Conservation (phyloP, 2,113 vertebrate genomes). For the Larimichthys polyactis region DNA sequence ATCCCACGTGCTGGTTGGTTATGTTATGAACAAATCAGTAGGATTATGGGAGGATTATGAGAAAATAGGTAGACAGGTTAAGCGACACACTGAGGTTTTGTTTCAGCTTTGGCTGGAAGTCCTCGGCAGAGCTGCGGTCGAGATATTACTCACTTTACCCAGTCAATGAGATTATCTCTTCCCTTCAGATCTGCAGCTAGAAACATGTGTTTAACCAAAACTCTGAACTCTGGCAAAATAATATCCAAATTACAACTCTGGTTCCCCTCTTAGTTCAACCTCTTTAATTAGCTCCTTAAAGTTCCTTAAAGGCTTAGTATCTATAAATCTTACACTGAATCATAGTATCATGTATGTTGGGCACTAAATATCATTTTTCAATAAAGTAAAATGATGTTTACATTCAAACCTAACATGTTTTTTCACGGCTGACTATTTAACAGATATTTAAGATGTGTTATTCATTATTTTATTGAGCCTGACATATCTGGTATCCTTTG, state of each 20-base stretch:
- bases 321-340: not conserved
- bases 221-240: not conserved
- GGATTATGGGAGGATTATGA: conserved; percentile 25
- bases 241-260: not conserved
- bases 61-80: not conserved
- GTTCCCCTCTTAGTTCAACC: not conserved
- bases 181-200: not conserved
- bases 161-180: not conserved
- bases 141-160: not conserved
- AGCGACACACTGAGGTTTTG: not conserved
- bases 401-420: no score
- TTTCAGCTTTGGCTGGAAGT: conserved; percentile 6
- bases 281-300: not conserved
- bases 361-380: not conserved
- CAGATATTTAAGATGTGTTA: no score
- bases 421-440: no score
- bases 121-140: not conserved
- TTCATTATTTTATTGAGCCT: not conserved
- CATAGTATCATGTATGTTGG: not conserved
- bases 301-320: not conserved
- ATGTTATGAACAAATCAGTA: not conserved
- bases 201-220: not conserved
- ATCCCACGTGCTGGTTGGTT: not conserved
- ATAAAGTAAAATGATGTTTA: not conserved
- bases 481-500: not conserved